Percentiles rank a stretch among this genome's conserved stretches.
These are phyloP conservation scores for Mayetiola destructor DNA, from an alignment of 2,888 invertebrate genomes.

Conservation along the genomic window DNA sequence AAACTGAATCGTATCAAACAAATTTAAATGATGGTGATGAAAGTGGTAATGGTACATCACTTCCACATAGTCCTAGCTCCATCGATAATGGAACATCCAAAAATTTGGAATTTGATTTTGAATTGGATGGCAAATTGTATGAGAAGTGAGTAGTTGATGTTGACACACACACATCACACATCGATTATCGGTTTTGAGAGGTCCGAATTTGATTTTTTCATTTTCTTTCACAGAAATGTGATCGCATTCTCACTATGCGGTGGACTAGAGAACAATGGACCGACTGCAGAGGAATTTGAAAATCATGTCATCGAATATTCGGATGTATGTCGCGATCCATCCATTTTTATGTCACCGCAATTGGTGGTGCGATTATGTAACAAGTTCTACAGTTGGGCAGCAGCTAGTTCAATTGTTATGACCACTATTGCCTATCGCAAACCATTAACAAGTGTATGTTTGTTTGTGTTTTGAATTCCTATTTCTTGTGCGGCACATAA, in stretches of 20 bases:
- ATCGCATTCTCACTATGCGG: slow-evolving; percentile 70
- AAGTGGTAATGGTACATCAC: slow-evolving; percentile 89
- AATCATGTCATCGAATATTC: slow-evolving; percentile 40
- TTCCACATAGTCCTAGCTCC: slow-evolving; percentile 86
- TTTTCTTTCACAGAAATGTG: slow-evolving; percentile 13
- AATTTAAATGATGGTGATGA: slow-evolving; percentile 45
- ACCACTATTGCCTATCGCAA: slow-evolving; percentile 75
- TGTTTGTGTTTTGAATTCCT: background rate
- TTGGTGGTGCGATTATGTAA: slow-evolving; percentile 74
- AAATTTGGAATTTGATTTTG: slow-evolving; percentile 71
- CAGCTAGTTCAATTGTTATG: slow-evolving; percentile 80
- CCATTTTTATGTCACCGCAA: slow-evolving; percentile 61
- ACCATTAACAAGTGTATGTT: slow-evolving; percentile 38
- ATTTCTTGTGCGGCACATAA: background rate
- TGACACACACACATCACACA: background rate
- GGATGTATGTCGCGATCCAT: slow-evolving; percentile 52
- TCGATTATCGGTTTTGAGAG: too few species aligned
- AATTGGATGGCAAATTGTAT: slow-evolving; percentile 55
- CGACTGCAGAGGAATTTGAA: slow-evolving; percentile 47
- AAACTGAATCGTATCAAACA: slow-evolving; percentile 17
- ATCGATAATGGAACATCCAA: slow-evolving; percentile 66
- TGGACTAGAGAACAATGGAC: slow-evolving; percentile 40
- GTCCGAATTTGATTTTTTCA: background rate
- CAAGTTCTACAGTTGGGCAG: slow-evolving; percentile 81
- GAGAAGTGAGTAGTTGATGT: slow-evolving; percentile 34